Base-by-base conservation (phyloP, 2,797 vertebrate species). In the Typhlichthys eigenmanni region DNA sequence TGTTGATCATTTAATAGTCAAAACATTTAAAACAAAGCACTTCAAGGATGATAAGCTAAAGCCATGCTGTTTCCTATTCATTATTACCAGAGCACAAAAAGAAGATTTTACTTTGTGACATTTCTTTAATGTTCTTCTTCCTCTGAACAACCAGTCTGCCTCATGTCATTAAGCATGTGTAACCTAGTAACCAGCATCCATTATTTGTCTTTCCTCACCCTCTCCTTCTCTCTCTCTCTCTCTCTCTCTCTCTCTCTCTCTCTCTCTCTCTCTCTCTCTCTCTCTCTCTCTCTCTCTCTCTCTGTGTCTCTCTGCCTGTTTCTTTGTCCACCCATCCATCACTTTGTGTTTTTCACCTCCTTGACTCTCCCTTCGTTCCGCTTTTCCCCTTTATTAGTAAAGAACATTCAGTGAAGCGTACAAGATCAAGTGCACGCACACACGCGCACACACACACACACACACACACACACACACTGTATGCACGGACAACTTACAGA, bases 171-270 rank as follows among this genome's bases (percentile, higher is more conserved):
- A 63, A 29, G 14, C 55, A 48, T 2, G 16, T 4, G 16, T 62
- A 55, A 57, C 67, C 55, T 66, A 50, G 55, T 62, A 55, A 47
- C 43, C 47, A 17, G 8, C 50, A 51, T 16, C 16, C 56, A 17
- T 8, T 29, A 6, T 1, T 8, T 32, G 5, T 16, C 9, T 16
- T 48, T 11, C 1, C 13, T 47, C 19, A 1, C 19, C 14, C 16
- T 9, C 38, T 47, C 12, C 9, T n/a, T 32, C 2, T 47, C n/a
- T 2, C 24, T 34, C 16, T 10, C 51, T 47, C 13, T 11, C n/a
- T 32, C 52, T 11, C 17, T 16, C 14, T 17, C 32, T 13, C 13
- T 24, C 13, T 13, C 52, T n/a, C 19, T 32, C 43, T 48, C 46
- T 48, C 29, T 56, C 46, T 55, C 53, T 47, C 16, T 32, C 2